A percentile compares a stretch with the other conserved stretches of the same genome.
These are phyloP conservation scores for Ptilonorhynchus violaceus DNA, from an alignment of 2,113 vertebrate species.

Conservation along the genomic window DNA sequence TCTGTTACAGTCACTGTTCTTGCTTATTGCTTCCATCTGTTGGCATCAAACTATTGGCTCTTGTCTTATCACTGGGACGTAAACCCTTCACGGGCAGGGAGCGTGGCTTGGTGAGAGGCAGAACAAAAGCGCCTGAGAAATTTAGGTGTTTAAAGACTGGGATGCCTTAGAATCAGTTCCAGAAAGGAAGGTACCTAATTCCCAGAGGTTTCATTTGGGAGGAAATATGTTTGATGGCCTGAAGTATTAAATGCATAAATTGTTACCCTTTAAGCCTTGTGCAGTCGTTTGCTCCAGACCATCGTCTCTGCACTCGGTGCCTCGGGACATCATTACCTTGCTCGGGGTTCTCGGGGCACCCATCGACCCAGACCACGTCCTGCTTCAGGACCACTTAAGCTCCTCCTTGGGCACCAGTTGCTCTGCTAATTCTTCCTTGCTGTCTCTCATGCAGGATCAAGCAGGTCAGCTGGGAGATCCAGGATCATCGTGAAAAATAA, in stretches of 20 bases:
- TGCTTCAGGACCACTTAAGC: neutral
- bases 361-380: rapidly evolving
- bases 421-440: neutral
- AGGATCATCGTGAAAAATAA: neutral
- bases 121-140: neutral
- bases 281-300: neutral
- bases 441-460: neutral
- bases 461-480: neutral
- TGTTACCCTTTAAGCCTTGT: neutral
- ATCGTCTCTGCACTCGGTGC: neutral
- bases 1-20: constrained; percentile 46
- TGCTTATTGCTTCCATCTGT: constrained; percentile 60
- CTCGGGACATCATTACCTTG: neutral
- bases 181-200: neutral
- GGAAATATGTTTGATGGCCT: neutral
- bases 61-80: neutral
- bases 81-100: neutral
- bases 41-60: constrained; percentile 45
- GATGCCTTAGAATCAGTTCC: neutral
- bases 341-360: neutral
- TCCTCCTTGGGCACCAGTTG: neutral
- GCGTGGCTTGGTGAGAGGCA: neutral
- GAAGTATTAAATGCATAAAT: neutral
- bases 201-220: neutral
- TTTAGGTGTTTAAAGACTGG: neutral